Conservation (phyloP, 2,888 invertebrate genomes). For the Chalcis sispes region DNA sequence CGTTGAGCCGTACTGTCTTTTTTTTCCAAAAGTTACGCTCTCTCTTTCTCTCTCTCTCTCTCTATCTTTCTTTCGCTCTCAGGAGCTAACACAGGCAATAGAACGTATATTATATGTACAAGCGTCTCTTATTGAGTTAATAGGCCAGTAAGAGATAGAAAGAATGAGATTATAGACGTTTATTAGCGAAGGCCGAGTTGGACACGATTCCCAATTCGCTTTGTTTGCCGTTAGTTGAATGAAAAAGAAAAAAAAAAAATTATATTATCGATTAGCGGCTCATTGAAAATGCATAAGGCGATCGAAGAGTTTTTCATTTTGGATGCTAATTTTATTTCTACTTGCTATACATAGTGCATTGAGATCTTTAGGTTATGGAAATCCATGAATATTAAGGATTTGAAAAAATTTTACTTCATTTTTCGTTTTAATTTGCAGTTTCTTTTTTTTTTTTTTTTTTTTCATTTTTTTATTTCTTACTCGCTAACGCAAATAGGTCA, state of each 20-base stretch:
- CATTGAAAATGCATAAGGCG: slow-evolving; percentile 44
- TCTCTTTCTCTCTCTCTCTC: background rate
- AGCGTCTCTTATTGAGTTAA: slow-evolving; percentile 33
- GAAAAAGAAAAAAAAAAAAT: background rate
- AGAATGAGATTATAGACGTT: slow-evolving; percentile 39
- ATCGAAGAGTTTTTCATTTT: slow-evolving; percentile 13
- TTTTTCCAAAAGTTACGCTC: slow-evolving; percentile 49
- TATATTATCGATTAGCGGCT: slow-evolving; percentile 20
- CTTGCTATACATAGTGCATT: slow-evolving; percentile 5
- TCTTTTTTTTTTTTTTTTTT: too few species aligned
- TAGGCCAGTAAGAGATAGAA: slow-evolving; percentile 29
- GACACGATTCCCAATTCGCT: slow-evolving; percentile 51
- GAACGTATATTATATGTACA: background rate
- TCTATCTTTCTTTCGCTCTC: background rate
- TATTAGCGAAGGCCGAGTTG: slow-evolving; percentile 54
- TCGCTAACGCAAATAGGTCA: too few species aligned
- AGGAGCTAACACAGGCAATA: background rate
- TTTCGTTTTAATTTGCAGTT: too few species aligned
- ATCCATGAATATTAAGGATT: too few species aligned
- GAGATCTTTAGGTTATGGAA: too few species aligned
- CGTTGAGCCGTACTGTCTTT: slow-evolving; percentile 10
- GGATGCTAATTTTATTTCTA: slow-evolving; percentile 21
- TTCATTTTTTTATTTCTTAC: too few species aligned
- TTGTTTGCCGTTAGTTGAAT: slow-evolving; percentile 21
- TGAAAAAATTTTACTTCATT: too few species aligned